These are phyloP conservation scores for Alligator mississippiensis DNA, from an alignment of 2,113 vertebrate genomes.

Conservation along the genomic window DNA sequence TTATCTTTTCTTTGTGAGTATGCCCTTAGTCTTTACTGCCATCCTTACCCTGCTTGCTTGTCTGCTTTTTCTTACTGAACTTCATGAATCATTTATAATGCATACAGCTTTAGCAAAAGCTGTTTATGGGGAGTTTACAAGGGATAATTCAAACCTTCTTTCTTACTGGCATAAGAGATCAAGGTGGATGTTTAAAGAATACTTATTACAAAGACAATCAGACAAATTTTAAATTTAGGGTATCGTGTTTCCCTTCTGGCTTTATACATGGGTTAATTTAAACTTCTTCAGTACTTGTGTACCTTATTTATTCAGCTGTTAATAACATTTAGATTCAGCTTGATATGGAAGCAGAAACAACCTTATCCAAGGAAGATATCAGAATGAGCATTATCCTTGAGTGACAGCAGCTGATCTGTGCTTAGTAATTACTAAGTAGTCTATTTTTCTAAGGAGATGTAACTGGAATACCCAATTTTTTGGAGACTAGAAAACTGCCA, in stretches of 20 bases:
- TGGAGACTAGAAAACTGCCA: background rate
- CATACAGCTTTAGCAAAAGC: constrained; percentile 38
- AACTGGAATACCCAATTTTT: constrained; percentile 42
- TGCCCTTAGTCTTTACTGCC: background rate
- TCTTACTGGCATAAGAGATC: background rate
- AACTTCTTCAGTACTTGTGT: constrained; percentile 24
- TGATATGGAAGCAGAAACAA: constrained; percentile 54
- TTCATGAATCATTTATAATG: constrained; percentile 50
- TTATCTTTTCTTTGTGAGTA: constrained; percentile 6
- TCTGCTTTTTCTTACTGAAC: constrained; percentile 24
- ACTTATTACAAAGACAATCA: constrained; percentile 47
- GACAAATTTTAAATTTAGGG: constrained; percentile 26
- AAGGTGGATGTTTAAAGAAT: constrained; percentile 1
- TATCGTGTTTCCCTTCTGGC: constrained; percentile 15
- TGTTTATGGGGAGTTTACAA: constrained; percentile 30
- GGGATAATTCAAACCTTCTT: constrained; percentile 16
- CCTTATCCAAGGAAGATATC: constrained; percentile 63
- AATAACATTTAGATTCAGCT: constrained; percentile 44
- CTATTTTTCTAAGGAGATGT: constrained; percentile 38
- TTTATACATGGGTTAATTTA: constrained; percentile 47
- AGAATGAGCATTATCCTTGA: constrained; percentile 66
- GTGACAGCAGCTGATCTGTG: constrained; percentile 60
- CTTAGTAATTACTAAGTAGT: constrained; percentile 32
- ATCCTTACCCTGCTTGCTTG: constrained; percentile 11
- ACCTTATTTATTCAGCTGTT: constrained; percentile 54